These are phyloP conservation scores for Hyperoplus lanceolatus DNA, from an alignment of 2,797 vertebrate genomes.

Conservation along the genomic window DNA sequence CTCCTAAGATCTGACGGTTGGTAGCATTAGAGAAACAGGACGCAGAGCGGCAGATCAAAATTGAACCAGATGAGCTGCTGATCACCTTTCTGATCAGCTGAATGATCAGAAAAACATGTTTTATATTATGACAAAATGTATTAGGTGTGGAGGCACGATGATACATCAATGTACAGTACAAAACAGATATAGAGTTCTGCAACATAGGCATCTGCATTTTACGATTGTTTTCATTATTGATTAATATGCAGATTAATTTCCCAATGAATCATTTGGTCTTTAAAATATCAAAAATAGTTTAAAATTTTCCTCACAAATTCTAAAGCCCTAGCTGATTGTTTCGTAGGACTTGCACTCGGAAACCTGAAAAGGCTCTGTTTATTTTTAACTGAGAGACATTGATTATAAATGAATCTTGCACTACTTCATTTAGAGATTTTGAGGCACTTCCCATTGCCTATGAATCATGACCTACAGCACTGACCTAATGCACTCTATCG, in stretches of 20 bases:
- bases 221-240: not conserved
- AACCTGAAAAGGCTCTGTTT: not conserved
- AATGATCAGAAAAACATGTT: not conserved
- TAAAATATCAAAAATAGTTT: not conserved
- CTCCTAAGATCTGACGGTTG: constrained; percentile 46
- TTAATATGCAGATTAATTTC: not conserved
- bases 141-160: not conserved
- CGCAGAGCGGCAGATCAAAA: constrained; percentile 43
- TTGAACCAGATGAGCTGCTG: constrained; percentile 69
- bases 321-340: not conserved
- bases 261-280: not conserved
- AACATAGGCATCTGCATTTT: not conserved
- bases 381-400: not conserved
- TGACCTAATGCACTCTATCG: not conserved
- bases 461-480: not conserved
- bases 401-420: too few species aligned
- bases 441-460: not conserved
- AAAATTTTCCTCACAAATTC: not conserved
- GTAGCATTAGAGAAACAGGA: constrained; percentile 64
- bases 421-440: not conserved
- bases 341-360: not conserved
- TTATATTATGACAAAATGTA: not conserved
- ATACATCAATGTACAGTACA: not conserved
- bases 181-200: not conserved
- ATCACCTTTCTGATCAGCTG: constrained; percentile 20